Percentiles rank a stretch among this genome's conserved stretches.
Conservation (phyloP, 2,113 vertebrate genomes). For the Epinephelus moara region DNA sequence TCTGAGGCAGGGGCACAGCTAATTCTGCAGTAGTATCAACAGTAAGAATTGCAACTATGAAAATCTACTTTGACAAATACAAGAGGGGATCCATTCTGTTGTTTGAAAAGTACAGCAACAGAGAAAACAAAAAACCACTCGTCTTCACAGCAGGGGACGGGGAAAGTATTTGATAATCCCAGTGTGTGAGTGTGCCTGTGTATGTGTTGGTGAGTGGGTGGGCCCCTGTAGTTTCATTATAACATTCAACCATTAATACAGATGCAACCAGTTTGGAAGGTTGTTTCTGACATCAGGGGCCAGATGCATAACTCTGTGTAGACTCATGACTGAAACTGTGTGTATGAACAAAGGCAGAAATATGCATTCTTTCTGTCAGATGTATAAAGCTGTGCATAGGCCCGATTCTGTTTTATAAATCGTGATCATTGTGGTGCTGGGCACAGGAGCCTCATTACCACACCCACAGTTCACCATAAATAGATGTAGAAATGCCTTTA, state of each 20-base stretch:
- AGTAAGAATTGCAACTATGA: slow-evolving; percentile 26
- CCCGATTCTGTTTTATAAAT: too few relatives aligned
- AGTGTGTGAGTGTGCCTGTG: neutral
- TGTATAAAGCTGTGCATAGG: too few relatives aligned
- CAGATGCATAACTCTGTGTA: too few relatives aligned
- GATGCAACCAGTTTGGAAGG: neutral
- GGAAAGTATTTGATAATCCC: neutral
- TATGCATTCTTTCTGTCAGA: too few relatives aligned
- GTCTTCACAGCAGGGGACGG: slow-evolving; percentile 14
- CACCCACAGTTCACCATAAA: too few relatives aligned
- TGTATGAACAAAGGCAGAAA: too few relatives aligned
- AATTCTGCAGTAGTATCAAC: slow-evolving; percentile 37
- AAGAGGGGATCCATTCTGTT: slow-evolving; percentile 27
- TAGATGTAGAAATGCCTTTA: too few relatives aligned
- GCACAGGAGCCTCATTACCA: too few relatives aligned
- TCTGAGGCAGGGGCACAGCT: slow-evolving; percentile 27
- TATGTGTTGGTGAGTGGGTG: neutral
- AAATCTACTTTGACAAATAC: slow-evolving; percentile 37
- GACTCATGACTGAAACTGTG: too few relatives aligned
- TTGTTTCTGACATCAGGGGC: neutral
- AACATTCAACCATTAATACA: neutral
- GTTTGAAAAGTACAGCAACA: slow-evolving; percentile 16
- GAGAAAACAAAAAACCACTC: neutral
- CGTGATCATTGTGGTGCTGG: too few relatives aligned
- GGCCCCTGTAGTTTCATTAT: neutral